phyloP scores from a whole-genome alignment of 2,113 vertebrate genomes.

The Zapus hudsonius region DNA sequence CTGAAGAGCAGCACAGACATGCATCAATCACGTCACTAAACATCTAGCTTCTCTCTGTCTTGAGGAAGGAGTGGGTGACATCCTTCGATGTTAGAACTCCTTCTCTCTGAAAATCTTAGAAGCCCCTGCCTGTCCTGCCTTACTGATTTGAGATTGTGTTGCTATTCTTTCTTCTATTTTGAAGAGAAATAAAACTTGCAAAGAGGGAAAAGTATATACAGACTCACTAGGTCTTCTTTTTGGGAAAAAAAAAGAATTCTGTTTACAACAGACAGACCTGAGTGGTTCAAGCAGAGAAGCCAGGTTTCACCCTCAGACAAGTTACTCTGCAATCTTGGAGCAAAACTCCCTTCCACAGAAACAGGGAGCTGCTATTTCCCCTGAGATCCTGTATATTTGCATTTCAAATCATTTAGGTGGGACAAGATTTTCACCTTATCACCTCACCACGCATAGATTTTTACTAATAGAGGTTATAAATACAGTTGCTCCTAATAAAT shows the following conservation, averaged over 20 bases:
- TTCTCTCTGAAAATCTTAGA: not conserved
- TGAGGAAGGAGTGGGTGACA: not conserved
- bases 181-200: not conserved
- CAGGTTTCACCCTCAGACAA: slow-evolving; percentile 26
- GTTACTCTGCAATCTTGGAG: not conserved
- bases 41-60: not conserved
- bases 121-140: not conserved
- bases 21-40: too few species aligned
- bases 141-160: not conserved
- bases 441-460: not conserved
- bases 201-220: not conserved
- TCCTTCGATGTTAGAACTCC: not conserved
- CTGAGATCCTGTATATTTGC: slow-evolving; percentile 26
- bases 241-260: not conserved
- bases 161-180: not conserved
- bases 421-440: not conserved
- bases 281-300: not conserved
- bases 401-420: slow-evolving; percentile 35
- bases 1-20: not conserved
- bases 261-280: not conserved
- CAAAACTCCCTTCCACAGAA: not conserved
- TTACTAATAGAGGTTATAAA: slow-evolving; percentile 33
- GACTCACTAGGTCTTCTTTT: not conserved
- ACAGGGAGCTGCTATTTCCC: not conserved
- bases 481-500: slow-evolving; percentile 7